Conservation (phyloP, 2,113 vertebrate genomes). For the Platysteira castanea region DNA sequence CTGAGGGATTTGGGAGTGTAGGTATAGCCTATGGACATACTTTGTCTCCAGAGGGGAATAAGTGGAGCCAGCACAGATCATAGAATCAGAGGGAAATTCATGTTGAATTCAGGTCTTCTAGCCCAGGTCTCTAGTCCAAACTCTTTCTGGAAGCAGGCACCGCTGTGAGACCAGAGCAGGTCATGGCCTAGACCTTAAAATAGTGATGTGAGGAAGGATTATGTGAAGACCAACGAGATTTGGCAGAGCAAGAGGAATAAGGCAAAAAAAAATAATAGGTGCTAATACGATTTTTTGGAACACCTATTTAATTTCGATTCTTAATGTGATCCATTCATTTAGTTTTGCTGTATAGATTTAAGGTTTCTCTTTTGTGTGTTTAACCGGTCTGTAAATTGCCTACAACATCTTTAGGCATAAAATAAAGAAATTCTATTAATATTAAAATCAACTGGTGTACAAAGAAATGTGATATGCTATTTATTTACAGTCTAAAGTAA, state of each 20-base stretch:
- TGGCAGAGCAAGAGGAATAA: not conserved
- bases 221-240: not conserved
- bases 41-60: rapidly evolving
- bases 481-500: not conserved
- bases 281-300: not conserved
- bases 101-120: not conserved
- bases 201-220: not conserved
- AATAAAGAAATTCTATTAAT: not conserved
- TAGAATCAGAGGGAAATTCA: not conserved
- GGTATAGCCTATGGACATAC: too few relatives aligned
- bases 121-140: not conserved
- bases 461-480: not conserved
- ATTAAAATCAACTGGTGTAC: not conserved
- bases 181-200: not conserved
- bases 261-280: not conserved
- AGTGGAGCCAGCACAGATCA: not conserved
- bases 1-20: not conserved
- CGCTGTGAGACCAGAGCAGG: not conserved
- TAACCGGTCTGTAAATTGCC: not conserved
- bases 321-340: not conserved
- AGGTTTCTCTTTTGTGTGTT: not conserved
- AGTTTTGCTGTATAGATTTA: not conserved
- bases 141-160: not conserved
- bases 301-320: not conserved
- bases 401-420: not conserved